A percentile compares a stretch with the other conserved stretches of the same genome.
These are phyloP conservation scores for Lepidocyrtinus sp. DNA, from an alignment of 2,888 invertebrate species.

Conservation along the genomic window DNA sequence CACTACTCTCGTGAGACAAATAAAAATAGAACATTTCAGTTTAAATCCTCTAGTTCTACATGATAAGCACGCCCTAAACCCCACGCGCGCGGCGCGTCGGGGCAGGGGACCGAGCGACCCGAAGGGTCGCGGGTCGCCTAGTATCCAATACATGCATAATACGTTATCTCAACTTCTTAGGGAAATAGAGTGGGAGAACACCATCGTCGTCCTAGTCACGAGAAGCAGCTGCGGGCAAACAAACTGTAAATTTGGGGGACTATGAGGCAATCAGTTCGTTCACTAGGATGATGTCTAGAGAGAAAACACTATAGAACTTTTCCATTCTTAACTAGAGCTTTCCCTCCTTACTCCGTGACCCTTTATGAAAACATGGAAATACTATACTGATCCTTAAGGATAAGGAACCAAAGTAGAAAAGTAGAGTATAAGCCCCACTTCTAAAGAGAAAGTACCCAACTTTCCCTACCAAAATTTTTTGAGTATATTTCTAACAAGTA, in stretches of 20 bases:
- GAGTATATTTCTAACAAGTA: too few relatives aligned
- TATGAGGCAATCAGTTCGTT: slow-evolving; percentile 16
- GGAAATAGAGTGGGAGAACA: slow-evolving; percentile 23
- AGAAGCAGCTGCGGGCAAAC: not conserved
- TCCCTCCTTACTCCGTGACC: not conserved
- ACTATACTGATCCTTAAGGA: not conserved
- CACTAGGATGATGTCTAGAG: not conserved
- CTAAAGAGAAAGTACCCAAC: not conserved
- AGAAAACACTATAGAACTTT: slow-evolving; percentile 40
- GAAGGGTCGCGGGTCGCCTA: too few relatives aligned
- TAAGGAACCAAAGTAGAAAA: not conserved
- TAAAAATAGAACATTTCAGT: too few relatives aligned
- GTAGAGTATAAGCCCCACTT: not conserved
- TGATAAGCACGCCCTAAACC: not conserved
- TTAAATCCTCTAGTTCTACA: not conserved
- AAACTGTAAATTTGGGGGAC: not conserved
- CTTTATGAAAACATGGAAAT: too few relatives aligned
- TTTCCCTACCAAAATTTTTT: not conserved
- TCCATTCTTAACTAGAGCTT: slow-evolving; percentile 31
- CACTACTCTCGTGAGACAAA: too few relatives aligned
- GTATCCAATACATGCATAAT: not conserved
- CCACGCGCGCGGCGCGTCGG: slow-evolving; percentile 15
- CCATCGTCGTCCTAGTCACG: not conserved
- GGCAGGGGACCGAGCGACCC: too few relatives aligned
- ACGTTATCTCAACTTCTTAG: slow-evolving; percentile 7